Evolutionary conservation across 2,797 vertebrate species (phyloP), one percentile per base, ranked within the genome.

Genomic region (Sus cebifrons): DNA sequence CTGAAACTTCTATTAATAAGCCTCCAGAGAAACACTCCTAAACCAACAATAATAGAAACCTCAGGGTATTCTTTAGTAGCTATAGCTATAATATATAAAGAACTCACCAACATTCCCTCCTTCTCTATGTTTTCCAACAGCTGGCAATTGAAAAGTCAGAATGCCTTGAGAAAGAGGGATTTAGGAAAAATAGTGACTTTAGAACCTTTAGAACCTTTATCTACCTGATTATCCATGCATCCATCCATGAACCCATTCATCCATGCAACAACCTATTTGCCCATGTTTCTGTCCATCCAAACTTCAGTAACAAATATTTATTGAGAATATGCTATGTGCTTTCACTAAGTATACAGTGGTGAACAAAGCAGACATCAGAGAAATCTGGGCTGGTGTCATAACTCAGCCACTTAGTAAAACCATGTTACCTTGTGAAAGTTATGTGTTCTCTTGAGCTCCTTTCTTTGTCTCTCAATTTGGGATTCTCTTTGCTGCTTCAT

Each of bases 61-160:
- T 98, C 98, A 0, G 97, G 98, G 0, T 91, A 97, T 0, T 95
- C 96, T 10, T 97, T 96, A 0, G 94, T 97, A 9, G 97, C 94
- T 0, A 97, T 16, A 1, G 96, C 96, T 0, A 88, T 94, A 0
- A 97, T 96, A 13, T 97, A 98, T 0, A 93, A 97, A 98, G 98
- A 98, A 0, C 97, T 94, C 0, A 98, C 96, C 0, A 97, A 0
- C 3, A 98, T 98, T 0, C 96, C 97, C 95, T 36, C 1, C 18
- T 65, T n/a, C 23, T n/a, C 6, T 70, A 0, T 29, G 14, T 49
- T 40, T 4, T n/a, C 44, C 81, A 54, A 58, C n/a, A 60, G 3
- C 3, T n/a, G 44, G 52, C 1, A 12, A 9, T 1, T 29, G 40
- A 25, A 62, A 73, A 44, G 32, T 9, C 36, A 17, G 21, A 23